Base-by-base conservation (phyloP, 2,888 invertebrate species). In the Tineola bisselliella region DNA sequence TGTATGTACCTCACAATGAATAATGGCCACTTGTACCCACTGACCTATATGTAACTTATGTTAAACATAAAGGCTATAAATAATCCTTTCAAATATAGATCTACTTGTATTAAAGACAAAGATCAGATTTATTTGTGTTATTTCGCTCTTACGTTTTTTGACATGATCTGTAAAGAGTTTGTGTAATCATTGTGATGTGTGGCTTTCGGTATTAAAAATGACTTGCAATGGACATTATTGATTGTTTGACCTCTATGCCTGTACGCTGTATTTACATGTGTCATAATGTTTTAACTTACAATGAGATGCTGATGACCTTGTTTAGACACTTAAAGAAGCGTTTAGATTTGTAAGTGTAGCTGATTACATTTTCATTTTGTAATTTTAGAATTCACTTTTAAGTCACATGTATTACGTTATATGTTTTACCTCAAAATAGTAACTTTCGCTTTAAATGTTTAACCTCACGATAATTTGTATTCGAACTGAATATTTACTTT, bases 21-120 rank as follows among this genome's bases (percentile, higher is more conserved):
- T 58, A 58, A 58, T 58, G 33, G 13, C 33, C 33, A 58, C 33
- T 33, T 58, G 15, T 58, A 58, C 58, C 58, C n/a, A 33, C 15
- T 58, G 58, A 58, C 58, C 58, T 58, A 58, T 56, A 48, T 56
- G 58, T 33, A 11, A 58, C 31, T 58, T 58, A n/a, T n/a, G n/a
- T n/a, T 54, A 11, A n/a, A 54, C 54, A 25, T 54, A 25, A 54
- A 10, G n/a, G 25, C 25, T 11, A 54, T 25, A 54, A 54, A 25
- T n/a, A 18, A n/a, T 12, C 11, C 17, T 17, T 54, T 54, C 54
- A 54, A 54, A 25, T 54, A 48, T 48, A 48, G 15, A 48, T 48
- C 48, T 48, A 17, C 13, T 3, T 10, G 48, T 15, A 17, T 48
- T 48, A 17, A 48, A 17, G 15, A 17, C 17, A 48, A 17, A 17